Conservation (phyloP, 2,888 invertebrate genomes). For the Synanthedon myopaeformis region DNA sequence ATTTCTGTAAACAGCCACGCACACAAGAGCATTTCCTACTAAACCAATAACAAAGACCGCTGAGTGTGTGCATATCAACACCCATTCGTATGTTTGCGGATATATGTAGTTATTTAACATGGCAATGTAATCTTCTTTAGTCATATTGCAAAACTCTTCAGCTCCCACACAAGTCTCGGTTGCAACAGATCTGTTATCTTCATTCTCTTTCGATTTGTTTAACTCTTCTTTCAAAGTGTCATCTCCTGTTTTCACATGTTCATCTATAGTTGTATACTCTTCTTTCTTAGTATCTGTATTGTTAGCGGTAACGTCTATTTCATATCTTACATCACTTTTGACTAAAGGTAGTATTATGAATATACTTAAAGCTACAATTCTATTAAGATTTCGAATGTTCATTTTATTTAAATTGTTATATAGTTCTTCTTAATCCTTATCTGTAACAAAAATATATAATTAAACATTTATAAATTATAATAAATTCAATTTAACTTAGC, state of each 20-base stretch:
- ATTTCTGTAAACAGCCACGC: slow-evolving; percentile 88
- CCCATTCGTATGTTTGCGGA: slow-evolving; percentile 81
- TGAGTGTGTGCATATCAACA: slow-evolving; percentile 79
- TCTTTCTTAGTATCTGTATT: neutral
- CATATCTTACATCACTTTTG: neutral
- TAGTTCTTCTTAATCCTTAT: neutral
- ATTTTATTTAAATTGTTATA: no score
- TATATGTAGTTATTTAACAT: slow-evolving; percentile 75
- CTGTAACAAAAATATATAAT: neutral
- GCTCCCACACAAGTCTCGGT: slow-evolving; percentile 41
- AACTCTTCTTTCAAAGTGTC: neutral
- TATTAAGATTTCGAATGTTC: neutral
- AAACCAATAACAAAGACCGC: slow-evolving; percentile 84
- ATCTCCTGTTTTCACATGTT: neutral
- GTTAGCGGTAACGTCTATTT: slow-evolving; percentile 1
- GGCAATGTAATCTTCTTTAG: slow-evolving; percentile 70
- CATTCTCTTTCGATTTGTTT: neutral
- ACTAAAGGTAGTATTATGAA: slow-evolving; percentile 1
- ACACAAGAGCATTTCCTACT: slow-evolving; percentile 88
- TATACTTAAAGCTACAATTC: neutral
- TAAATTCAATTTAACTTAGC: no score
- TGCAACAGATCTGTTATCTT: slow-evolving; percentile 2
- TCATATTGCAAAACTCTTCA: slow-evolving; percentile 53
- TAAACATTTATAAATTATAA: no score
- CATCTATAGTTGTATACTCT: neutral